phyloP scores from a whole-genome alignment of 2,888 invertebrate genomes.

The Zhengitettix transpicula region DNA sequence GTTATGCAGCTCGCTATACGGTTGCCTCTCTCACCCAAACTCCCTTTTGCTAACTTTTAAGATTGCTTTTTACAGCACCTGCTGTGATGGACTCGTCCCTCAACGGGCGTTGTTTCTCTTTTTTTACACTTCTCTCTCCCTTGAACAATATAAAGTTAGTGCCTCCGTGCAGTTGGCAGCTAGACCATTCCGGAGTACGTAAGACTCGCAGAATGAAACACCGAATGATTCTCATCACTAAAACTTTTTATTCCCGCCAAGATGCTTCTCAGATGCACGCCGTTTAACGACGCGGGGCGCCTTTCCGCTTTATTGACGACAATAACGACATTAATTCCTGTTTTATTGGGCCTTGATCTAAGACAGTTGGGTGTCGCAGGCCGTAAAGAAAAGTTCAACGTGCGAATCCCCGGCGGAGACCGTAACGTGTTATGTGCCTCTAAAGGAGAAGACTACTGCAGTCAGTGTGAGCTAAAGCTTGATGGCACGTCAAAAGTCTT shows the following conservation, averaged over 20 bases:
- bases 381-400: neutral
- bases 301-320: slow-evolving; percentile 5
- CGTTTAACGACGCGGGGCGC: neutral
- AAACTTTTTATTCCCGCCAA: neutral
- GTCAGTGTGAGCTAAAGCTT: neutral
- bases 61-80: too few species aligned
- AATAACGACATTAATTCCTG: slow-evolving; percentile 9
- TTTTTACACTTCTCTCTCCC: too few species aligned
- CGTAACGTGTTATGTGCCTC: neutral
- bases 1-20: too few species aligned
- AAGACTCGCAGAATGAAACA: too few species aligned
- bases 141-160: too few species aligned
- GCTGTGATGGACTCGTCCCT: too few species aligned
- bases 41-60: too few species aligned
- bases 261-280: neutral
- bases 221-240: neutral
- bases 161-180: too few species aligned
- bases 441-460: neutral
- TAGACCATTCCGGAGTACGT: too few species aligned
- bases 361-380: slow-evolving; percentile 4
- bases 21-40: too few species aligned
- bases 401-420: neutral
- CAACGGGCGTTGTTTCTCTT: too few species aligned
- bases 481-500: too few species aligned
- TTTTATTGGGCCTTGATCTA: slow-evolving; percentile 6